Percentiles rank a stretch among this genome's conserved stretches.
phyloP scores from a whole-genome alignment of 2,888 invertebrate genomes.

The Rosalia funebris region DNA sequence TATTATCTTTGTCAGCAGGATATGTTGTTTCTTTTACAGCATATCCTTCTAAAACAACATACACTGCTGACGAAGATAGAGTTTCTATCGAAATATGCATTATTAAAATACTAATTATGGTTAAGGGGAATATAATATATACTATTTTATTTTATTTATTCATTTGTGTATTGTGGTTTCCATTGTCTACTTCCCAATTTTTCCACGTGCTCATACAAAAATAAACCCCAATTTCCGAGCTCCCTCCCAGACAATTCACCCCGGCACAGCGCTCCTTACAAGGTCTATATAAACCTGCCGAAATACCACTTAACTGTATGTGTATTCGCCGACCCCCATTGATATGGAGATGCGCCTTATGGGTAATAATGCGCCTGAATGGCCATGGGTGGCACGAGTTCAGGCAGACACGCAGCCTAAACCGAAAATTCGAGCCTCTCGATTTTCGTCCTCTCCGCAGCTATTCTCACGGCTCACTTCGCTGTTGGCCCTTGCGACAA shows the following conservation, averaged over 20 bases:
- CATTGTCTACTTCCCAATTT: too few relatives aligned
- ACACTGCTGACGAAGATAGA: too few relatives aligned
- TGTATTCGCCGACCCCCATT: constrained; percentile 32
- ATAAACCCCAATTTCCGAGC: not conserved
- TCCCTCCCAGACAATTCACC: too few relatives aligned
- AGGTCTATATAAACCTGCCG: not conserved
- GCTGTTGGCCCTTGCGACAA: constrained; percentile 7
- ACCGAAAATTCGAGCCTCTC: constrained; percentile 4
- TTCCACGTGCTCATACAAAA: not conserved
- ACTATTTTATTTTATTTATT: too few relatives aligned
- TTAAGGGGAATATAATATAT: too few relatives aligned
- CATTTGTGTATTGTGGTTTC: too few relatives aligned
- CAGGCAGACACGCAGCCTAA: not conserved
- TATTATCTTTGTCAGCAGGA: too few relatives aligned
- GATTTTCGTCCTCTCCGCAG: constrained; percentile 3
- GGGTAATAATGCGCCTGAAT: constrained; percentile 42
- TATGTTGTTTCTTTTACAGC: too few relatives aligned
- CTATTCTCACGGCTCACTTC: constrained; percentile 1
- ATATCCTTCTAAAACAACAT: too few relatives aligned
- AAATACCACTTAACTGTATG: constrained; percentile 6
- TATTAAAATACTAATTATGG: too few relatives aligned
- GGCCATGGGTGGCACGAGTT: constrained; percentile 25
- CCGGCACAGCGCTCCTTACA: not conserved
- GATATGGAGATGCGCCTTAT: constrained; percentile 45
- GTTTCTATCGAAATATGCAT: too few relatives aligned